A percentile compares a stretch with the other conserved stretches of the same genome.
These are phyloP conservation scores for Cacoxenus indagator DNA, from an alignment of 2,888 invertebrate species.

Conservation along the genomic window DNA sequence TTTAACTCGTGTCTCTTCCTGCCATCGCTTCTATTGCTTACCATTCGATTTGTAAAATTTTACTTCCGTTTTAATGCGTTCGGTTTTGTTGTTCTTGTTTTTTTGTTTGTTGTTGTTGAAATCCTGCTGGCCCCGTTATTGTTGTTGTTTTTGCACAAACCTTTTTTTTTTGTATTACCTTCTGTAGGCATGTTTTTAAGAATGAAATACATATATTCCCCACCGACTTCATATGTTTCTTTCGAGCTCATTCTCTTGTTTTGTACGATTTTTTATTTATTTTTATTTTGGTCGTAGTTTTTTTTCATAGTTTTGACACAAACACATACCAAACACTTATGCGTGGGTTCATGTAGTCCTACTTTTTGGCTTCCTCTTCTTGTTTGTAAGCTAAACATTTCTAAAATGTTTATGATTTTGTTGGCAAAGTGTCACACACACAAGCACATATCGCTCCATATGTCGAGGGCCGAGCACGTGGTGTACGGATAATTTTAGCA, in stretches of 20 bases:
- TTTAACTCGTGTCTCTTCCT: not conserved
- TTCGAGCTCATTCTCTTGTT: not conserved
- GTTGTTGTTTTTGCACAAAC: not conserved
- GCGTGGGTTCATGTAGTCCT: too few species aligned
- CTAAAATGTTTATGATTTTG: slow-evolving; percentile 13
- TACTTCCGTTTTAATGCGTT: slow-evolving; percentile 4
- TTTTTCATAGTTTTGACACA: not conserved
- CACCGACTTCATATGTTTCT: not conserved
- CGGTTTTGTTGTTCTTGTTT: not conserved
- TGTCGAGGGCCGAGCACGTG: not conserved
- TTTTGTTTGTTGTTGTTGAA: not conserved
- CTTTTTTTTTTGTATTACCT: not conserved
- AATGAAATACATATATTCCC: slow-evolving; percentile 36
- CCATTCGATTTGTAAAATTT: slow-evolving; percentile 2
- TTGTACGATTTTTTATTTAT: not conserved
- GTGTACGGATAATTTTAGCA: not conserved
- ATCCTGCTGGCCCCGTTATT: not conserved
- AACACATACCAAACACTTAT: not conserved
- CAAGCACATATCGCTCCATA: not conserved
- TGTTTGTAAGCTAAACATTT: not conserved
- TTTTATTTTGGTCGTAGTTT: not conserved
- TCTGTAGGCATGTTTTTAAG: slow-evolving; percentile 43
- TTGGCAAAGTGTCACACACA: slow-evolving; percentile 1
- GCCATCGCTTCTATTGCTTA: not conserved
- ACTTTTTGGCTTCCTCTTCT: not conserved